Evolutionary conservation across 2,797 vertebrate species (phyloP).

Genomic region (Dipus sagitta): DNA sequence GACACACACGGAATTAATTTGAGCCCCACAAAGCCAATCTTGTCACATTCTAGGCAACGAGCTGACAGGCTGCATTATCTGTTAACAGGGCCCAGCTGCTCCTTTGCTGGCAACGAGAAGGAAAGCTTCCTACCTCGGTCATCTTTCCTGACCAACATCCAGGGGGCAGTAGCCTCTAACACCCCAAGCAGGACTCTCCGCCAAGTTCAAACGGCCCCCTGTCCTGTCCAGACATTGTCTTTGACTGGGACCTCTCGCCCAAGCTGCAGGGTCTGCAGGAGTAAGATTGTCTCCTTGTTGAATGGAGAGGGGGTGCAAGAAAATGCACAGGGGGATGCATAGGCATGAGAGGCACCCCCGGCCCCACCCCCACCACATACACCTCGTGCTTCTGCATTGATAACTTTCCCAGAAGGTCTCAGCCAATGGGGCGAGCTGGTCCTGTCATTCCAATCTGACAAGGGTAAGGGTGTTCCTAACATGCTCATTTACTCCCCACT

Average conservation of each 20-base stretch:
- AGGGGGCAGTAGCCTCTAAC: background rate
- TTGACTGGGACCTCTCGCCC: background rate
- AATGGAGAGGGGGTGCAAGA: background rate
- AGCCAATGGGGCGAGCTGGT: background rate
- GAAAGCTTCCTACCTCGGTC: background rate
- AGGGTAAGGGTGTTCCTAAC: background rate
- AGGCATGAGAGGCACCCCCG: background rate
- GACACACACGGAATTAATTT: slow-evolving; percentile 1
- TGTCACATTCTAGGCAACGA: background rate
- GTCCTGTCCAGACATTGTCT: background rate
- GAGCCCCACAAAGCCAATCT: slow-evolving; percentile 25
- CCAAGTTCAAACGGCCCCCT: background rate
- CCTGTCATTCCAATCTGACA: background rate
- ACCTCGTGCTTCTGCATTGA: background rate
- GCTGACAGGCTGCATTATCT: background rate
- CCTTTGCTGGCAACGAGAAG: background rate
- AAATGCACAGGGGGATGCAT: background rate
- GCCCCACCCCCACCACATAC: too few species aligned
- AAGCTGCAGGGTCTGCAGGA: background rate
- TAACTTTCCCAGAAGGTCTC: background rate
- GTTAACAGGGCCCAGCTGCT: background rate
- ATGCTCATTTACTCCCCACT: background rate
- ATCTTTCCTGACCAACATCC: background rate
- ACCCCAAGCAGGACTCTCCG: background rate
- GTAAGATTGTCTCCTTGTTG: background rate